Conservation (phyloP, 2,888 invertebrate species). For the Clepsis dumicolana region DNA sequence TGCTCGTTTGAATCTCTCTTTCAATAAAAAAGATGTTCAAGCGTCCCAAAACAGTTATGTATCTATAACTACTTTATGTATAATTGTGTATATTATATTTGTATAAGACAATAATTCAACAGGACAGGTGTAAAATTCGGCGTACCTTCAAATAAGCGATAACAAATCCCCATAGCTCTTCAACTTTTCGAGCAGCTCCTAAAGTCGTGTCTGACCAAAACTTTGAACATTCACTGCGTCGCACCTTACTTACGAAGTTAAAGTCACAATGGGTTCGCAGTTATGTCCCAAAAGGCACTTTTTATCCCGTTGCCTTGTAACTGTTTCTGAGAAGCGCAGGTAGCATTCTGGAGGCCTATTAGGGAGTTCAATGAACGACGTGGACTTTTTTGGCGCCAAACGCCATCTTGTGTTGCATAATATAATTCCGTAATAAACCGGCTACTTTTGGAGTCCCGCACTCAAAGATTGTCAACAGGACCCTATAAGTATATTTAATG, state of each 20-base stretch:
- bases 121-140: not conserved
- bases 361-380: conserved; percentile 36
- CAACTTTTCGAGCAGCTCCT: not conserved
- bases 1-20: no score
- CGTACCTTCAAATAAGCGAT: not conserved
- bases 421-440: conserved; percentile 26
- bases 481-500: no score
- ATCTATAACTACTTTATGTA: no score
- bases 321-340: conserved; percentile 43
- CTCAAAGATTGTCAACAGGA: no score
- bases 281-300: conserved; percentile 22
- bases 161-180: not conserved
- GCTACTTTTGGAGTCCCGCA: not conserved
- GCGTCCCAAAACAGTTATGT: no score
- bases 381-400: conserved; percentile 36
- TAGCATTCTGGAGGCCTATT: conserved; percentile 36
- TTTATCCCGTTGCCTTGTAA: conserved; percentile 26
- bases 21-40: no score
- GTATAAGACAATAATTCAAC: not conserved
- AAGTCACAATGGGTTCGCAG: conserved; percentile 2
- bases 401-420: conserved; percentile 37
- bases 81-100: no score
- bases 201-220: not conserved
- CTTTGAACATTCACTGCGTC: not conserved
- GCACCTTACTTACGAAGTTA: conserved; percentile 1